Conservation (phyloP, 2,888 invertebrate genomes). For the Liposcelis brunnea region DNA sequence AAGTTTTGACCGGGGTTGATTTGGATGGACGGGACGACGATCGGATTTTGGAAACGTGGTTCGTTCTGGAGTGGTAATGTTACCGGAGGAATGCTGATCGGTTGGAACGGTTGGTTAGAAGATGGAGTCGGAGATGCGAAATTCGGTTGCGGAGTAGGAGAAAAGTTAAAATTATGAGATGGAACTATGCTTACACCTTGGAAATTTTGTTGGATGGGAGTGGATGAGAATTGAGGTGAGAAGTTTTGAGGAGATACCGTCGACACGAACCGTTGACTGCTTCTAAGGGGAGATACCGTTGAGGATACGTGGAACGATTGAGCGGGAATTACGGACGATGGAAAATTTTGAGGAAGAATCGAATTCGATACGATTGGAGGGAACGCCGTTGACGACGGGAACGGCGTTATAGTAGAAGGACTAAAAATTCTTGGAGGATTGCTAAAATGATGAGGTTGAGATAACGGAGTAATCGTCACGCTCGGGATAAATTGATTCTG, state of each 20-base stretch:
- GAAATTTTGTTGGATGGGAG: no score
- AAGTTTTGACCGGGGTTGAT: background rate
- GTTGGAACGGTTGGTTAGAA: no score
- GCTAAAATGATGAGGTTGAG: background rate
- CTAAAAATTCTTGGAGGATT: no score
- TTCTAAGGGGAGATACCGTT: background rate
- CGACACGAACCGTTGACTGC: background rate
- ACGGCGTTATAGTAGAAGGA: background rate
- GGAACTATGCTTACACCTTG: no score
- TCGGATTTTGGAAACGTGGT: background rate
- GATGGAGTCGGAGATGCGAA: background rate
- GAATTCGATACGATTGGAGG: constrained; percentile 3
- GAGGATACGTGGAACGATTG: constrained; percentile 1
- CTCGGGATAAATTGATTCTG: constrained; percentile 17
- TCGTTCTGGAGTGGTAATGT: constrained; percentile 4
- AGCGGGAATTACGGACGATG: background rate
- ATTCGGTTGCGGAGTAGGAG: background rate
- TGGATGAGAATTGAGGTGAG: no score
- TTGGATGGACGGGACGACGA: constrained; percentile 3
- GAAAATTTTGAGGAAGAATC: background rate
- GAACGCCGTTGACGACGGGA: constrained; percentile 6
- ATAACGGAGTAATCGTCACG: background rate
- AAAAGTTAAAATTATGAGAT: background rate
- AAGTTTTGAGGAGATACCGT: no score
- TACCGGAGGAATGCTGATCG: constrained; percentile 2